Evolutionary conservation across 2,113 vertebrate genomes (phyloP), one percentile per base, ranked within the genome.

Genomic region (Lamprologus callipterus): DNA sequence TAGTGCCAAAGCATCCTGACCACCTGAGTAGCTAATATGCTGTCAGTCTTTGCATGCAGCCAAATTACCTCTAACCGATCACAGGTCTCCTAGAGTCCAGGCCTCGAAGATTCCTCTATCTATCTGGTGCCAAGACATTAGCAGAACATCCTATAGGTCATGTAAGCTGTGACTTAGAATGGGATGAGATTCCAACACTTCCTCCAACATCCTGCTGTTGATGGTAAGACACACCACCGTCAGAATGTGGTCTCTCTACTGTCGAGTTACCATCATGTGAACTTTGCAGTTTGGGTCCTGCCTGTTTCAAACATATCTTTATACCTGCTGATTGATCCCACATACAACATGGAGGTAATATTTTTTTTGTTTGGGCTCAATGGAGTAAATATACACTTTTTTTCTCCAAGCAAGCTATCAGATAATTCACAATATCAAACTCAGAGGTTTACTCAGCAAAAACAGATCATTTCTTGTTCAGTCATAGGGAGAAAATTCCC

Each of bases 151-250:
- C 42, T 49, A 11, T 19, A 75, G 23, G 42, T 31, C 70, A 19
- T 31, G 42, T 75, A 75, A 49, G 16, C 70, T 75, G 42, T 47
- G 42, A 47, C 70, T 75, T 75, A 17, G 23, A 31, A 75, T 31
- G 16, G 70, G 23, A 31, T 49, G 42, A 75, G 42, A 28, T 0
- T 45, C 70, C 70, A 49, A 31, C 70, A 47, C 42, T 75, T 75
- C 42, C 68, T 47, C 40, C 37, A 73, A 16, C 37, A 14, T 14
- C 37, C 68, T 73, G 68, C 40, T 47, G 40, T 75, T 75, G 40
- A 16, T 17, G 23, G 68, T 47, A 3, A 45, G 21, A 3, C 68
- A 45, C n/a, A 16, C 37, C 21, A 45, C 68, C 21, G 2, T 26
- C 65, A 16, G 8, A 45, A 26, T 73, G 37, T 10, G 37, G 8